Base-by-base conservation (phyloP, 2,888 invertebrate species). In the Apomyelois bistriatella region DNA sequence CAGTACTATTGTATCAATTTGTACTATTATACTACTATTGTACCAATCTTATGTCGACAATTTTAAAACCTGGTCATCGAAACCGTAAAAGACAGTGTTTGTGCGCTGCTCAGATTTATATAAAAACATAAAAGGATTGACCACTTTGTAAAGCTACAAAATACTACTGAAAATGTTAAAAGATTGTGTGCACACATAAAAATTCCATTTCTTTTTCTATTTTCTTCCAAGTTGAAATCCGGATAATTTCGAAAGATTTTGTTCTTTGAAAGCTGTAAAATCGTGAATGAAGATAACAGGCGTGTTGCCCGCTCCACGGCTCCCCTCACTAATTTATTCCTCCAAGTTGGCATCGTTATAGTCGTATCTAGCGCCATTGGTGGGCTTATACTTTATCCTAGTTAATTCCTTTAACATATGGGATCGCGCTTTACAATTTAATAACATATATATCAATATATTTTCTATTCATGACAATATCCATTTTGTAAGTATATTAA, bases 281-380 rank as follows among this genome's bases (percentile, higher is more conserved):
- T 79, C 68, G 72, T 74, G 72, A 74, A 76, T 73, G 66, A 62
- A 78, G 80, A 79, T 81, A 82, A 79, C 74, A 76, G 68, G 66
- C 73, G 66, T 70, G 73, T 73, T 74, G 73, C 71, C 70, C 62
- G 68, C 70, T 75, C 69, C 70, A 66, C 64, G 64, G 65, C 74
- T 68, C 67, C 73, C 73, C 68, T 62, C 62, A 68, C 72, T 79
- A 83, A 85, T 85, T 84, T 85, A 83, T 85, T 79, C 77, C 70
- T 66, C 60, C 64, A 82, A 84, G 74, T 84, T 81, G 75, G 70
- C 70, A 72, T 72, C 76, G 66, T 73, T 76, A 73, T 72, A 76
- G 72, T 72, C 68, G 67, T 73, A 75, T 72, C 71, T 75, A 72
- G 72, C 74, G 75, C 74, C 71, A 74, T 79, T 76, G 62, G 69